These are phyloP conservation scores for Solea solea DNA, from an alignment of 2,113 vertebrate species.

Conservation along the genomic window DNA sequence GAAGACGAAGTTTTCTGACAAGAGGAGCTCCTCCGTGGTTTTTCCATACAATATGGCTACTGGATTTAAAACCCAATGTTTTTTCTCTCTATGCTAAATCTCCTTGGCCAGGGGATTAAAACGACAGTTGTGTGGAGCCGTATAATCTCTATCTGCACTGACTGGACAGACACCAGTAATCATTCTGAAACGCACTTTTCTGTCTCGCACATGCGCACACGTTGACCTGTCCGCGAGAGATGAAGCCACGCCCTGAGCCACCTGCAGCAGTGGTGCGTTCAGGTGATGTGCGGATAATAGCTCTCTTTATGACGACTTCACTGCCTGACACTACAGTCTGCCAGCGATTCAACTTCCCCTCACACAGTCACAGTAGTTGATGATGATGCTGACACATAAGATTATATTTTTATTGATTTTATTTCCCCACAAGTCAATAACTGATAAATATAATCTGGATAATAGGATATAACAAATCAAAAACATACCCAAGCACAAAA, in stretches of 20 bases:
- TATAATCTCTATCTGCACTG: conserved; percentile 77
- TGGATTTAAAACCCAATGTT: conserved; percentile 70
- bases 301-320: background rate
- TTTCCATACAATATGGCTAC: conserved; percentile 85
- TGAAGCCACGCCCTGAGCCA: conserved; percentile 73
- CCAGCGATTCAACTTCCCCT: too few relatives aligned
- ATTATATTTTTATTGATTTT: too few relatives aligned
- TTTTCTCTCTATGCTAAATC: conserved; percentile 79
- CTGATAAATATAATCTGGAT: too few relatives aligned
- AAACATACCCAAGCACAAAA: too few relatives aligned
- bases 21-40: conserved; percentile 51
- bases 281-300: conserved; percentile 38
- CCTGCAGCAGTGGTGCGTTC: conserved; percentile 68
- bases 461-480: too few relatives aligned
- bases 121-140: conserved; percentile 77
- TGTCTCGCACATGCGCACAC: conserved; percentile 73
- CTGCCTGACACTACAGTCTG: background rate
- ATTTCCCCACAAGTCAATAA: too few relatives aligned
- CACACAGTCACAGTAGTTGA: too few relatives aligned
- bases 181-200: conserved; percentile 75
- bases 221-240: background rate
- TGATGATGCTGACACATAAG: too few relatives aligned
- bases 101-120: conserved; percentile 82
- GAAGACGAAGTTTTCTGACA: conserved; percentile 45
- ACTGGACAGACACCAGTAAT: conserved; percentile 61